Evolutionary conservation across 2,797 vertebrate genomes (phyloP).

Genomic region (Sebastes hubbsi): DNA sequence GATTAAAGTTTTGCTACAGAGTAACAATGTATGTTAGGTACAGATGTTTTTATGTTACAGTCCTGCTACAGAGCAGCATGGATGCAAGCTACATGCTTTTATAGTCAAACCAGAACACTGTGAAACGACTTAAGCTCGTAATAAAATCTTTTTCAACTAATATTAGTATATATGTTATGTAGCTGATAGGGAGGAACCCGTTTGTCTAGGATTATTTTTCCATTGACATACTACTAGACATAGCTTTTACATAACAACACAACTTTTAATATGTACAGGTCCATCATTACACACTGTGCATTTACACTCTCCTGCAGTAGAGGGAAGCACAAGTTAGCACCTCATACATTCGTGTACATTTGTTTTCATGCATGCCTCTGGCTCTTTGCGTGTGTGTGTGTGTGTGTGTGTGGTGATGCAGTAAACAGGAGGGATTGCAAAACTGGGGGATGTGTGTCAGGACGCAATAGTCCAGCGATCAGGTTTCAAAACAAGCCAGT

Average conservation of each 20-base stretch:
- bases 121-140: neutral
- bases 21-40: neutral
- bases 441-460: conserved; percentile 46
- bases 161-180: neutral
- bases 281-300: neutral
- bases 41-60: neutral
- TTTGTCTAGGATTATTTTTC: neutral
- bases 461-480: conserved; percentile 12
- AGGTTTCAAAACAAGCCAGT: conserved; percentile 72
- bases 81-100: neutral
- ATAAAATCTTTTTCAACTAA: neutral
- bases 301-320: neutral
- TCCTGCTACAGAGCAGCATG: neutral
- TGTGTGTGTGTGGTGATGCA: conserved; percentile 2
- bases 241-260: neutral
- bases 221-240: neutral
- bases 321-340: neutral
- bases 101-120: neutral
- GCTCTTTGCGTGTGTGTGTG: neutral
- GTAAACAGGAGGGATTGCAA: conserved; percentile 70
- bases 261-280: neutral
- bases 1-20: neutral
- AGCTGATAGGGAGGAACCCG: neutral
- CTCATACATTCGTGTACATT: neutral
- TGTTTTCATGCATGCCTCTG: neutral